Conservation (phyloP, 2,797 vertebrate genomes). For the Girardinus metallicus region DNA sequence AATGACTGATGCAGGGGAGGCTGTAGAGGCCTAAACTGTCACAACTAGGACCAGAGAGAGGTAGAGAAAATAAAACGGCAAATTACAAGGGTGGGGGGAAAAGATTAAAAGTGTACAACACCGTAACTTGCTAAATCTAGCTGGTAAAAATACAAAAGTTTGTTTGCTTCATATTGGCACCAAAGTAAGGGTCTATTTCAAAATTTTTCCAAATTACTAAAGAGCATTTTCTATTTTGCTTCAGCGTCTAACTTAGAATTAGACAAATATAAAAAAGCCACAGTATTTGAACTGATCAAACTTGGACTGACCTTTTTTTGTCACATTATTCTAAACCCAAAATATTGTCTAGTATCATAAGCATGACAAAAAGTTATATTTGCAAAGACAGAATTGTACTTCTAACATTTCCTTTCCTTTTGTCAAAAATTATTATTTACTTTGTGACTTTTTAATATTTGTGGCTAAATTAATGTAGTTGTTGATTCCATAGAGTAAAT, state of each 20-base stretch:
- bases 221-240: not conserved
- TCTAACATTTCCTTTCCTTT: not conserved
- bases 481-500: not conserved
- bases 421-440: not conserved
- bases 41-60: slow-evolving; percentile 23
- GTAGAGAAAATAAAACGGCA: slow-evolving; percentile 4
- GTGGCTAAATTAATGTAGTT: not conserved
- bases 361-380: not conserved
- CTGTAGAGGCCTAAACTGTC: slow-evolving; percentile 33
- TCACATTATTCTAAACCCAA: not conserved
- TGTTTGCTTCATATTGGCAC: not conserved
- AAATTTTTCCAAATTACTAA: not conserved
- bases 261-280: not conserved
- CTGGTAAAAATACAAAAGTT: not conserved
- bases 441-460: not conserved
- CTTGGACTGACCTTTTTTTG: not conserved
- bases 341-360: not conserved
- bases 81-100: slow-evolving; percentile 8
- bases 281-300: not conserved
- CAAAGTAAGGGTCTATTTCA: not conserved
- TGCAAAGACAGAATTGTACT: not conserved
- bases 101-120: not conserved
- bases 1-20: slow-evolving; percentile 47
- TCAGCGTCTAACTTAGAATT: not conserved
- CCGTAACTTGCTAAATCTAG: not conserved